Percentiles rank a stretch among this genome's conserved stretches.
Evolutionary conservation across 2,888 invertebrate genomes (phyloP).

Genomic region (Melitaea athalia): DNA sequence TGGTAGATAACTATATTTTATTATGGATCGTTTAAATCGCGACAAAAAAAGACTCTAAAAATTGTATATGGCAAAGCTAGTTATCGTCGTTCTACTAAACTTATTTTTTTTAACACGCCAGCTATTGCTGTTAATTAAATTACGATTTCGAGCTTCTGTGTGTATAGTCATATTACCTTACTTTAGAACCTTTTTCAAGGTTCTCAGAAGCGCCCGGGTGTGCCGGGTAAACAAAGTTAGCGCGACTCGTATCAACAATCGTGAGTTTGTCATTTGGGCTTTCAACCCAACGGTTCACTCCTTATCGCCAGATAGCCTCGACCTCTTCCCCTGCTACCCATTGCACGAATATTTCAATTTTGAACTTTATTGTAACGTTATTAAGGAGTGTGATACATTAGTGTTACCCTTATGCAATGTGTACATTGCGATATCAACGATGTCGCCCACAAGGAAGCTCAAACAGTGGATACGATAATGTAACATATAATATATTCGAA

Average conservation of each 20-base stretch:
- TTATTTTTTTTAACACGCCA: neutral
- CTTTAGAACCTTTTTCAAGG: slow-evolving; percentile 4
- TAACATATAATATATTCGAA: neutral
- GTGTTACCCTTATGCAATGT: slow-evolving; percentile 44
- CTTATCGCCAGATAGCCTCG: slow-evolving; percentile 76
- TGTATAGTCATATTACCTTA: neutral
- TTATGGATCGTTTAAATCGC: too few species aligned
- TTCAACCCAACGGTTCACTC: slow-evolving; percentile 59
- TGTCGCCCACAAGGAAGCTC: slow-evolving; percentile 35
- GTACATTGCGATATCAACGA: slow-evolving; percentile 35
- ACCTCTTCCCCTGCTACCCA: slow-evolving; percentile 68
- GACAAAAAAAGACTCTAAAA: too few species aligned
- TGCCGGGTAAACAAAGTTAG: slow-evolving; percentile 33
- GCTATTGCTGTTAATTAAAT: neutral
- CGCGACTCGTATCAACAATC: slow-evolving; percentile 37
- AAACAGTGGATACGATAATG: slow-evolving; percentile 31
- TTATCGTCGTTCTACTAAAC: too few species aligned
- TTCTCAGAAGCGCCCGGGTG: slow-evolving; percentile 35
- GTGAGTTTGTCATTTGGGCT: slow-evolving; percentile 55
- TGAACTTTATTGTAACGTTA: slow-evolving; percentile 43
- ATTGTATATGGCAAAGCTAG: too few species aligned
- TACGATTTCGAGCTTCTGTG: neutral
- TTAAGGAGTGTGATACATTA: slow-evolving; percentile 36
- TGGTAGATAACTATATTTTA: too few species aligned
- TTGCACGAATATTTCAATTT: slow-evolving; percentile 29